These are phyloP conservation scores for Axis porcinus DNA, from an alignment of 2,113 vertebrate genomes.

Conservation along the genomic window DNA sequence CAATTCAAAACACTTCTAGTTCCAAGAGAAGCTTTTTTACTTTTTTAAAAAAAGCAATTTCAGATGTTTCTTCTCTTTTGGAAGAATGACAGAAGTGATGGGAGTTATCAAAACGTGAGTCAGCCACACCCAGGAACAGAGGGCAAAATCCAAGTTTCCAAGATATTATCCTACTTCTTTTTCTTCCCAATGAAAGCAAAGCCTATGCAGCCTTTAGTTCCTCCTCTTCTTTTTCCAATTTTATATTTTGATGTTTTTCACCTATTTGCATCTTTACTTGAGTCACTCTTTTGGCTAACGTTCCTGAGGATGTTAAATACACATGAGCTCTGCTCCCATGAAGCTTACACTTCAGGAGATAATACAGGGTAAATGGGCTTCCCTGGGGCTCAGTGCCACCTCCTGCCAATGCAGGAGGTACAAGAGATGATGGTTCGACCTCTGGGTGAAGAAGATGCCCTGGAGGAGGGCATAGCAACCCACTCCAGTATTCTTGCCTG, in stretches of 20 bases:
- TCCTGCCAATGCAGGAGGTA: not conserved
- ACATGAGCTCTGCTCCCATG: not conserved
- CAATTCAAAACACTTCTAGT: conserved; percentile 63
- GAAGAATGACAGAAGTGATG: conserved; percentile 41
- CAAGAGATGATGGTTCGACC: not conserved
- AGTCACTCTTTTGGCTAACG: not conserved
- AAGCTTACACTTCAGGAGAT: not conserved
- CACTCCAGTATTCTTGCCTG: not conserved
- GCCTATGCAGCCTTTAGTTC: no score
- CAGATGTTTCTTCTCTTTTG: conserved; percentile 11
- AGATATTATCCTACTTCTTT: not conserved
- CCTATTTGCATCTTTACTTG: not conserved
- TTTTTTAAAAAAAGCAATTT: not conserved
- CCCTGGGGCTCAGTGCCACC: not conserved
- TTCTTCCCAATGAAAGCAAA: not conserved
- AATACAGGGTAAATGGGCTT: not conserved
- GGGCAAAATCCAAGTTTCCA: not conserved
- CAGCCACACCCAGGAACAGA: not conserved
- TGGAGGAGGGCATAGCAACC: not conserved
- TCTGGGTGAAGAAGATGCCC: not conserved
- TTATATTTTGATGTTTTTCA: not conserved
- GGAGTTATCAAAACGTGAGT: not conserved
- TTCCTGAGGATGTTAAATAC: not conserved
- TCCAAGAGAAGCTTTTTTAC: conserved; percentile 40
- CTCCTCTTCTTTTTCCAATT: not conserved